Evolutionary conservation across 2,797 vertebrate species (phyloP).

Genomic region (Coracias cyanogaster): DNA sequence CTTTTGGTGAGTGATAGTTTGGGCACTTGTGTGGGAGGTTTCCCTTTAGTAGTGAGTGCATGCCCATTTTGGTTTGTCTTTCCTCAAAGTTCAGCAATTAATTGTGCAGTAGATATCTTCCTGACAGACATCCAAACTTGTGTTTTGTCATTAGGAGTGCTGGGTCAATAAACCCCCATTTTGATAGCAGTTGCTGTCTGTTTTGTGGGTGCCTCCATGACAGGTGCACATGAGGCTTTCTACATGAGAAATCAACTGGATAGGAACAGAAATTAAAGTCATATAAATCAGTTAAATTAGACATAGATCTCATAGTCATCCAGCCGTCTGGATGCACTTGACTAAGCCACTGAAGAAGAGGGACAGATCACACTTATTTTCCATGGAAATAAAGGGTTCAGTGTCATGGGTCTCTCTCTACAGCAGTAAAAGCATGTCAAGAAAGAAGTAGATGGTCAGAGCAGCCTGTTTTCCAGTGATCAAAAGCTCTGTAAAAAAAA

Average conservation of each 20-base stretch:
- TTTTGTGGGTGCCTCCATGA: no score
- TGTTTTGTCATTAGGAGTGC: no score
- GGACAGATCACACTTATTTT: fast-evolving
- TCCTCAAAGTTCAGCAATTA: no score
- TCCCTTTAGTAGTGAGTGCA: no score
- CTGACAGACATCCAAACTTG: no score
- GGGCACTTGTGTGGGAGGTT: no score
- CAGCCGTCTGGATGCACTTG: not conserved
- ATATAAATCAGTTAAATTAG: not conserved
- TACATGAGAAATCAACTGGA: not conserved
- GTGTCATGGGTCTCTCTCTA: not conserved
- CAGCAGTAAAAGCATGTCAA: not conserved
- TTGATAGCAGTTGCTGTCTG: no score
- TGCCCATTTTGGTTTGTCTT: no score
- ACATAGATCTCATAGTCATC: not conserved
- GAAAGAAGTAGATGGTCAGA: not conserved
- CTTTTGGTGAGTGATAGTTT: no score
- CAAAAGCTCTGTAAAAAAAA: not conserved
- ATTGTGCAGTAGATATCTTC: no score
- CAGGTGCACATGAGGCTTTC: not conserved
- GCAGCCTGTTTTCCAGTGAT: not conserved
- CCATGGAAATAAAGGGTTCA: not conserved
- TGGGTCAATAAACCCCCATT: no score
- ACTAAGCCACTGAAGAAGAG: not conserved
- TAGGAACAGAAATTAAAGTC: not conserved